Evolutionary conservation across 2,888 invertebrate species (phyloP), one percentile per base, ranked within the genome.

Genomic region (Tyria jacobaeae): DNA sequence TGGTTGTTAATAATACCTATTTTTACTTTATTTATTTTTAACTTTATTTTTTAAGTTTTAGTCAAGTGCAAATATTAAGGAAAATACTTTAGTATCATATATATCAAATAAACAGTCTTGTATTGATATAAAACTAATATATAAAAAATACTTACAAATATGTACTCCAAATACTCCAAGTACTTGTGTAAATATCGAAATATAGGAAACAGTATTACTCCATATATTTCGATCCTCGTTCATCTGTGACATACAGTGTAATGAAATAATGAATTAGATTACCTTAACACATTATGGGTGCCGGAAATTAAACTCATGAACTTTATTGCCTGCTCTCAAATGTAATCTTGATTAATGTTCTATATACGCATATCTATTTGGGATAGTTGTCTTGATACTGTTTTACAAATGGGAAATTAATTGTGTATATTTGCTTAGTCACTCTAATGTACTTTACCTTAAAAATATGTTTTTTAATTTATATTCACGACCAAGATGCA

Each of bases 231-330:
- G 4, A n/a, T 17, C 1, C 10, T 9, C 21, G 2, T 34, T 51
- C 27, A 2, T 51, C n/a, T 31, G 31, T 50, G 56, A 68, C 39
- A 73, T 62, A 35, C 50, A 63, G 54, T 60, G 67, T 66, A 71
- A 73, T 73, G 51, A 70, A 76, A 67, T 70, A 65, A 64, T 60
- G 70, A 73, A 68, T 73, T 64, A 66, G 60, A 66, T 68, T 71
- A 66, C 69, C 56, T 60, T 39, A n/a, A 67, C 55, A 51, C 62
- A 62, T 68, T 68, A 74, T 67, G 69, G 66, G 51, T 59, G 34
- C 54, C 58, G 63, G 71, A 64, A 65, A 76, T 74, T 76, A 69
- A 75, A 61, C 62, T 62, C 63, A 56, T 65, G 71, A 65, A 75
- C 59, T 71, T 75, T 76, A 76, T 70, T 60, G 61, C 59, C 34